Evolutionary conservation across 2,797 vertebrate genomes (phyloP), one percentile per base, ranked within the genome.

Genomic region (Acanthurus tractus): DNA sequence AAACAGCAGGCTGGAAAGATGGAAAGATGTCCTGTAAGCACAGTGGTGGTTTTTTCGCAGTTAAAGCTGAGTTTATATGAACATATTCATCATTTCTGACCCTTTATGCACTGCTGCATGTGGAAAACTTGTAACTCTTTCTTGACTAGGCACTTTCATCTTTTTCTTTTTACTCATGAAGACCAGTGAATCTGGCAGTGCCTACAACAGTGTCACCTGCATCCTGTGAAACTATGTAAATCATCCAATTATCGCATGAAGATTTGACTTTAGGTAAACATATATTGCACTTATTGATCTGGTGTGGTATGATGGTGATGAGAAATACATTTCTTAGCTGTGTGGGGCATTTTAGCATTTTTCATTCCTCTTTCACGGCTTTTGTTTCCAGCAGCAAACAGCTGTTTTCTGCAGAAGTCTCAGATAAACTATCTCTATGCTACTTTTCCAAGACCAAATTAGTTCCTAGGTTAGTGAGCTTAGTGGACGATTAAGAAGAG

Each of bases 21-120:
- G 86, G 89, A 89, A 90, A 91, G 86, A 81, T 82, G 82, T 92
- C 82, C 76, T 77, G 79, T 88, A 76, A 85, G 82, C 73, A 69
- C 48, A 23, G 45, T 44, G 36, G 77, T 61, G 53, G 78, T 84
- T 82, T 56, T 59, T 56, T 63, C 25, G 13, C 55, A 56, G 71
- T 78, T 63, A 69, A 53, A 82, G 20, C 22, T 45, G 4, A 50
- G 45, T 70, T 78, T 72, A 48, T 69, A 40, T n/a, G 66, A 84
- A 77, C 57, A n/a, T 46, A 70, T 55, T 82, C 36, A 22, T 20
- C 23, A 18, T 67, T 74, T 78, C 57, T 74, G 45, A 63, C 63
- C 56, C 38, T 58, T 17, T 29, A 3, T 8, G 14, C 9, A 4
- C 49, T 50, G 50, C 40, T 20, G 11, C 44, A 75, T 0, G 11